Percentiles rank a stretch among this genome's conserved stretches.
Conservation (phyloP, 1,140 invertebrate genomes). For the Drosophila watanabei region DNA sequence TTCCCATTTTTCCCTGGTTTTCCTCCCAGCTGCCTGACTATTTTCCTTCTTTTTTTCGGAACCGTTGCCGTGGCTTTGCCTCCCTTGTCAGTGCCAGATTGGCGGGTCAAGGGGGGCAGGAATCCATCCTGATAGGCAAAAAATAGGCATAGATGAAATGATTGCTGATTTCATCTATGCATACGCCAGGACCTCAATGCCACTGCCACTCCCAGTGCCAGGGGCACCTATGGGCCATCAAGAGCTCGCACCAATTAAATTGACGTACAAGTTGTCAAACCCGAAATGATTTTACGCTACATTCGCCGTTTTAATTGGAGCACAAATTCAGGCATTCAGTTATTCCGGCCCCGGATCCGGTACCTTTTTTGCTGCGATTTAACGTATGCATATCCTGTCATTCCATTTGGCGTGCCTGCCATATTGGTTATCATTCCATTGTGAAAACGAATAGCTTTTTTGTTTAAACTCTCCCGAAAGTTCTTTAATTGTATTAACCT, state of each 20-base stretch:
- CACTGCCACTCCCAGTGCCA: slow-evolving; percentile 19
- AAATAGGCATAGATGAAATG: slow-evolving; percentile 77
- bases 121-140: slow-evolving; percentile 33
- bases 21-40: slow-evolving; percentile 12
- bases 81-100: slow-evolving; percentile 46
- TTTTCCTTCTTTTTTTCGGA: slow-evolving; percentile 18
- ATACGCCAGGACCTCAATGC: slow-evolving; percentile 16
- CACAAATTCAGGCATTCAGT: slow-evolving; percentile 39
- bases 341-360: slow-evolving; percentile 17
- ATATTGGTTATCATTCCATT: slow-evolving; percentile 18
- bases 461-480: neutral
- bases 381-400: slow-evolving; percentile 25
- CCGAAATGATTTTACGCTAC: slow-evolving; percentile 74
- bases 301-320: slow-evolving; percentile 79
- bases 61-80: slow-evolving; percentile 25
- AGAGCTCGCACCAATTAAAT: slow-evolving; percentile 74
- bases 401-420: slow-evolving; percentile 5
- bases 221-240: slow-evolving; percentile 48
- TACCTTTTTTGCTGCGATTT: slow-evolving; percentile 11
- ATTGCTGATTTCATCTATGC: slow-evolving; percentile 73
- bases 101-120: slow-evolving; percentile 11
- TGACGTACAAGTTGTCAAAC: slow-evolving; percentile 77
- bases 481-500: neutral
- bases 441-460: neutral
- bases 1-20: slow-evolving; percentile 25